These are phyloP conservation scores for Lates calcarifer DNA, from an alignment of 2,113 vertebrate species.

Conservation along the genomic window DNA sequence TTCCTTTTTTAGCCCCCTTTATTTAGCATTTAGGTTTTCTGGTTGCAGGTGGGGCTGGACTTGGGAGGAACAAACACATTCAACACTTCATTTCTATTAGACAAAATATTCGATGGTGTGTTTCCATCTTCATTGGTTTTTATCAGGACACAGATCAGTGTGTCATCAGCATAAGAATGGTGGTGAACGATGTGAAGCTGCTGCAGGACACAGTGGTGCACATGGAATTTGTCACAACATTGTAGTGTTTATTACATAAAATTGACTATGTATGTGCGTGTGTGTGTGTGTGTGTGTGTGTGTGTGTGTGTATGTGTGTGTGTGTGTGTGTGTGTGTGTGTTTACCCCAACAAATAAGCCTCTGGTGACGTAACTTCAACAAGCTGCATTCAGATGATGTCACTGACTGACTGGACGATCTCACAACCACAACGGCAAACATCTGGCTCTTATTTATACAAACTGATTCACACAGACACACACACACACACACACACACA, in stretches of 20 bases:
- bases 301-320: conserved; percentile 18
- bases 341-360: conserved; percentile 31
- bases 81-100: background rate
- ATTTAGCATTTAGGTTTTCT: no score
- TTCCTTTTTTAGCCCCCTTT: no score
- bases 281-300: background rate
- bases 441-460: conserved; percentile 62
- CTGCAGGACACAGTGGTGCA: background rate
- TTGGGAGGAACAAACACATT: no score
- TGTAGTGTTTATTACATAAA: background rate
- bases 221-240: background rate
- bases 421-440: conserved; percentile 57
- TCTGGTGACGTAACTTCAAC: conserved; percentile 59
- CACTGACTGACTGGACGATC: conserved; percentile 64
- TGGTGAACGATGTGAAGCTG: background rate
- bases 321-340: conserved; percentile 8
- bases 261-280: background rate
- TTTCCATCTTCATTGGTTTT: background rate
- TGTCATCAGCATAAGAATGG: background rate
- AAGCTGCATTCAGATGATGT: conserved; percentile 66
- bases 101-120: background rate
- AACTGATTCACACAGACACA: conserved; percentile 15
- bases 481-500: conserved; percentile 25
- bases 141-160: background rate
- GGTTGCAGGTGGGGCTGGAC: no score